phyloP scores from a whole-genome alignment of 2,888 invertebrate species.

The Helleia helle region DNA sequence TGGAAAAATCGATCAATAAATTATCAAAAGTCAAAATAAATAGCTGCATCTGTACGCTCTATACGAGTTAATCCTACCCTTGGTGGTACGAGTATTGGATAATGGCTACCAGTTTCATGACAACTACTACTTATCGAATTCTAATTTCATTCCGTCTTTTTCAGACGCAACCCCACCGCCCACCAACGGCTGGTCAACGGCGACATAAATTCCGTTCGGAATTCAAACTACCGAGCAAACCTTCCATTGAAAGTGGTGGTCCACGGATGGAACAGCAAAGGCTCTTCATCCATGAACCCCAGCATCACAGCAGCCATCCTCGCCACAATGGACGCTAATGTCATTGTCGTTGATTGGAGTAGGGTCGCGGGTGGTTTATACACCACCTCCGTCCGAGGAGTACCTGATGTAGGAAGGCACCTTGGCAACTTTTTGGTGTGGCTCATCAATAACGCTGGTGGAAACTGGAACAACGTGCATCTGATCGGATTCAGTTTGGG shows the following conservation, averaged over 20 bases:
- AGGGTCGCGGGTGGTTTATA: slow-evolving; percentile 33
- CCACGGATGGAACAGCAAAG: slow-evolving; percentile 50
- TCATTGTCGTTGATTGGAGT: slow-evolving; percentile 58
- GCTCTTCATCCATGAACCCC: slow-evolving; percentile 34
- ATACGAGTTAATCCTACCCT: too few relatives aligned
- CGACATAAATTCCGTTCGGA: slow-evolving; percentile 34
- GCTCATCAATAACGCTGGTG: slow-evolving; percentile 44
- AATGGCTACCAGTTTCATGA: too few relatives aligned
- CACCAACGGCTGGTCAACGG: slow-evolving; percentile 38
- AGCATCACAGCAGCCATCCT: slow-evolving; percentile 38
- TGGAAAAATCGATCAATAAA: too few relatives aligned
- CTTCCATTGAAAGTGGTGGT: slow-evolving; percentile 38
- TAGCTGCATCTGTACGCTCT: too few relatives aligned
- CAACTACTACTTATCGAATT: too few relatives aligned
- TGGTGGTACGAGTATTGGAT: too few relatives aligned
- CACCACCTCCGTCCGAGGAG: slow-evolving; percentile 36
- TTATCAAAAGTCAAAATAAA: too few relatives aligned
- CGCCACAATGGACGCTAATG: slow-evolving; percentile 39
- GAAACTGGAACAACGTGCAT: slow-evolving; percentile 51
- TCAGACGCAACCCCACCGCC: slow-evolving; percentile 23
- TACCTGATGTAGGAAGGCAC: slow-evolving; percentile 41
- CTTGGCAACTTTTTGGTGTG: slow-evolving; percentile 54
- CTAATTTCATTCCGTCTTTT: too few relatives aligned
- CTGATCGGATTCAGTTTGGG: slow-evolving; percentile 63
- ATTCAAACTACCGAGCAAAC: slow-evolving; percentile 34